Percentiles rank a stretch among this genome's conserved stretches.
phyloP scores from a whole-genome alignment of 1,140 invertebrate species.

The Ectropis grisescens region DNA sequence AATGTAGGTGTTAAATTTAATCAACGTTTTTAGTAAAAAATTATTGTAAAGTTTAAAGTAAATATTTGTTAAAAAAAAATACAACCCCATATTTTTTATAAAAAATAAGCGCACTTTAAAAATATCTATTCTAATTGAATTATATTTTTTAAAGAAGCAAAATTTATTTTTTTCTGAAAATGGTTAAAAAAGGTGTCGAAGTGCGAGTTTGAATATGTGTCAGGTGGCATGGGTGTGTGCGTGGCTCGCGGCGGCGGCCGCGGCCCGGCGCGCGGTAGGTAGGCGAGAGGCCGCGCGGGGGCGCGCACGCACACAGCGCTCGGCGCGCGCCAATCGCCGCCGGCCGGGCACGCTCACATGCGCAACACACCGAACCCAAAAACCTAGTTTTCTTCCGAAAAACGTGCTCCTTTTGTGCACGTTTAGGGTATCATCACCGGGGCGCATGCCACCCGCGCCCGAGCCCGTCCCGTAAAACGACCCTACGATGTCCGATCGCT shows the following conservation, averaged over 20 bases:
- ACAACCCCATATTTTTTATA: no score
- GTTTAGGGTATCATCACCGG: slow-evolving; percentile 32
- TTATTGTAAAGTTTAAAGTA: no score
- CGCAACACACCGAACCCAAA: slow-evolving; percentile 16
- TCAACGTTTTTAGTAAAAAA: no score
- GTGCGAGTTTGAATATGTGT: background rate
- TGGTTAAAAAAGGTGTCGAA: no score
- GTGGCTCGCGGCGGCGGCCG: slow-evolving; percentile 3
- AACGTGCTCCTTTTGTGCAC: slow-evolving; percentile 38
- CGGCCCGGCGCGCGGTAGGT: slow-evolving; percentile 19
- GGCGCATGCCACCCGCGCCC: slow-evolving; percentile 27
- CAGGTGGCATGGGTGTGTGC: background rate
- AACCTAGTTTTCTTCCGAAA: slow-evolving; percentile 28
- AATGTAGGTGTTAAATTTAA: no score
- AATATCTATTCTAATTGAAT: no score
- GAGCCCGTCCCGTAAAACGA: background rate
- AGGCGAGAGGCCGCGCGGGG: slow-evolving; percentile 25
- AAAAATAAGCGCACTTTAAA: no score
- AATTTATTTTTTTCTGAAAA: no score
- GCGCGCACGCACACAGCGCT: slow-evolving; percentile 22
- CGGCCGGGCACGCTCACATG: slow-evolving; percentile 27
- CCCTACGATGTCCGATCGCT: slow-evolving; percentile 1
- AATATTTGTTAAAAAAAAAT: no score
- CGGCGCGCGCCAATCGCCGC: slow-evolving; percentile 34
- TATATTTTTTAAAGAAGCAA: no score